phyloP scores from a whole-genome alignment of 2,797 vertebrate species.

The Choloepus didactylus region DNA sequence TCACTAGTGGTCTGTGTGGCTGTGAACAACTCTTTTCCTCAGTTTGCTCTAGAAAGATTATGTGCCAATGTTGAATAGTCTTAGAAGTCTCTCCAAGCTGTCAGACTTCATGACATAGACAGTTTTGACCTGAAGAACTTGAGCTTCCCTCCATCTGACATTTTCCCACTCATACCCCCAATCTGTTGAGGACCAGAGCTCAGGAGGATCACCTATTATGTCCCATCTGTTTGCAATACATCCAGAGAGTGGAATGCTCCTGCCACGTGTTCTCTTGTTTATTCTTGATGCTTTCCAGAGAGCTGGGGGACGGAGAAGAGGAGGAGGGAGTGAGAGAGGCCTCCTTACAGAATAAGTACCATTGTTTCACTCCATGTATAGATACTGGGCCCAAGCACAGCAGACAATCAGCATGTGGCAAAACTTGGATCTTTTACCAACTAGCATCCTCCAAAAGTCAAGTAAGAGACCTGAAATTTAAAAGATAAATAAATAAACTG shows the following conservation, averaged over 20 bases:
- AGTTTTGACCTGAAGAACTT: neutral
- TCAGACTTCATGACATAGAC: neutral
- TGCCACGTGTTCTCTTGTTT: slow-evolving; percentile 67
- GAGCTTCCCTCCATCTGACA: neutral
- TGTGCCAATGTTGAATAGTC: neutral
- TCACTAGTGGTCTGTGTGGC: neutral
- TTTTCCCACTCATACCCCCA: neutral
- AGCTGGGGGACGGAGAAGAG: neutral
- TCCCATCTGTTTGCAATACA: slow-evolving; percentile 58
- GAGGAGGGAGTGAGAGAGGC: neutral
- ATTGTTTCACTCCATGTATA: slow-evolving; percentile 24
- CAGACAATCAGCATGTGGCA: slow-evolving; percentile 62
- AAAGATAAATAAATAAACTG: slow-evolving; percentile 69
- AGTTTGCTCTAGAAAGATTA: neutral
- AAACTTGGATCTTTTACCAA: slow-evolving; percentile 65
- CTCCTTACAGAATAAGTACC: slow-evolving; percentile 47
- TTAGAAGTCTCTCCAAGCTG: neutral
- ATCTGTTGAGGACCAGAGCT: neutral
- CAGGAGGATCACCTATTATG: slow-evolving; percentile 39
- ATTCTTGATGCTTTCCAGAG: slow-evolving; percentile 73
- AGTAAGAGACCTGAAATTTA: slow-evolving; percentile 64
- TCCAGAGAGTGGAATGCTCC: slow-evolving; percentile 45
- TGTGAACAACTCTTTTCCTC: neutral
- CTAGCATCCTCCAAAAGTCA: slow-evolving; percentile 66
- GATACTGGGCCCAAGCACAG: slow-evolving; percentile 42